Base-by-base conservation (phyloP, 2,113 vertebrate species). In the Phrynosoma blainvillii region DNA sequence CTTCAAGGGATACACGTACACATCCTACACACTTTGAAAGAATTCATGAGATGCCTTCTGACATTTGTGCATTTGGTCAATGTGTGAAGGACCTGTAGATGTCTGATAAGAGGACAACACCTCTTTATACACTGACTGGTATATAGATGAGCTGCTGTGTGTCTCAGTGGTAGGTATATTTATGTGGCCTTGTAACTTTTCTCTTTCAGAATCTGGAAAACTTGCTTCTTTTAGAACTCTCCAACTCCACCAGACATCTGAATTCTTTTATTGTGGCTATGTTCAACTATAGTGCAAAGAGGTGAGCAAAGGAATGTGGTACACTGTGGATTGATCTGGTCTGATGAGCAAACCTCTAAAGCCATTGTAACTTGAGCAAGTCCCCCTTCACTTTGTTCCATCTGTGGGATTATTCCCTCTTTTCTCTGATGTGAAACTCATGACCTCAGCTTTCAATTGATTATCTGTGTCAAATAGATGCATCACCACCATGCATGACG, bases 381-480 rank as follows among this genome's bases (percentile, higher is more conserved):
- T 2, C 14, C 14, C 59, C 7, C 78, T n/a, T 0, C 54, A 76
- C 47, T 86, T 5, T 66, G 9, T 27, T 82, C 13, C 11, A 13
- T 18, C 2, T 62, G 3, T 66, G 82, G 56, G 3, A 13, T 70
- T 11, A 47, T 5, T 2, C 0, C 59, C 23, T 25, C 30, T 21
- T 23, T 74, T 74, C 27, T 27, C 85, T 73, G 54, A 70, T 40
- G 74, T 27, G 0, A 65, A 91, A 68, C 25, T 2, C 5, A 79
- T 79, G 0, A 68, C 30, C 84, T 76, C n/a, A 0, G 21, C 79
- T 89, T 86, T 59, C 82, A 88, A 91, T 84, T 13, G 12, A 87
- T 2, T 36, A 80, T 76, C n/a, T 23, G 12, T 84, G 36, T 75
- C 54, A 47, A 87, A 8, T 52, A 0, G 59, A 18, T 56, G 14